These are phyloP conservation scores for Melanerpes aurifrons DNA, from an alignment of 2,113 vertebrate genomes.

Conservation along the genomic window DNA sequence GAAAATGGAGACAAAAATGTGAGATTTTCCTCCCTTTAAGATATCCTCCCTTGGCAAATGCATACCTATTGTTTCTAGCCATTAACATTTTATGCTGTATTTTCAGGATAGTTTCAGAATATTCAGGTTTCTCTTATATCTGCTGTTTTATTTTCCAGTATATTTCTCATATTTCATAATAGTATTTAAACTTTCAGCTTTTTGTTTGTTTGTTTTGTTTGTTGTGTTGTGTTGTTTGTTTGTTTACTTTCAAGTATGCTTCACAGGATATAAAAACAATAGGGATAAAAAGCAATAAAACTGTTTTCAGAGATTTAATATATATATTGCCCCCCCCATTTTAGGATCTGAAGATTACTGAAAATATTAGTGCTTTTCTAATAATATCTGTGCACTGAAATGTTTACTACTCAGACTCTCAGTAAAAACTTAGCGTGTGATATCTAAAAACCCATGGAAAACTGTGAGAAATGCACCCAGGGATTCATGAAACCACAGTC, in stretches of 20 bases:
- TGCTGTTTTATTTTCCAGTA: neutral
- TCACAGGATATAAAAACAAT: neutral
- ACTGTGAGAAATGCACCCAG: neutral
- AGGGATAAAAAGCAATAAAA: neutral
- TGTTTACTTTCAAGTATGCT: neutral
- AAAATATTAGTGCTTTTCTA: slow-evolving; percentile 32
- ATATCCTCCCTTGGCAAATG: neutral
- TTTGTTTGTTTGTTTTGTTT: neutral
- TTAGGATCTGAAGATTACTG: neutral
- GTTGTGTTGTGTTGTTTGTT: no score
- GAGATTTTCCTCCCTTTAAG: neutral
- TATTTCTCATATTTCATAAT: neutral
- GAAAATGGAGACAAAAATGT: neutral
- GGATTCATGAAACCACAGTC: neutral
- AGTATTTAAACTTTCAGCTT: neutral
- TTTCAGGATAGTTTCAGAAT: neutral
- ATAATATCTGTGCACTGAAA: neutral
- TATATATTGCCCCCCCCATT: neutral
- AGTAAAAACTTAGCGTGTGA: neutral
- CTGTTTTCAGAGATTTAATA: neutral
- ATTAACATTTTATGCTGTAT: neutral
- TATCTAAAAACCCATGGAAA: neutral
- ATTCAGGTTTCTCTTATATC: neutral
- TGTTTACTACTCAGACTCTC: neutral
- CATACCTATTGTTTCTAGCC: neutral